A percentile compares a stretch with the other conserved stretches of the same genome.
Evolutionary conservation across 2,888 invertebrate species (phyloP).

Genomic region (Hydropsyche betteni): DNA sequence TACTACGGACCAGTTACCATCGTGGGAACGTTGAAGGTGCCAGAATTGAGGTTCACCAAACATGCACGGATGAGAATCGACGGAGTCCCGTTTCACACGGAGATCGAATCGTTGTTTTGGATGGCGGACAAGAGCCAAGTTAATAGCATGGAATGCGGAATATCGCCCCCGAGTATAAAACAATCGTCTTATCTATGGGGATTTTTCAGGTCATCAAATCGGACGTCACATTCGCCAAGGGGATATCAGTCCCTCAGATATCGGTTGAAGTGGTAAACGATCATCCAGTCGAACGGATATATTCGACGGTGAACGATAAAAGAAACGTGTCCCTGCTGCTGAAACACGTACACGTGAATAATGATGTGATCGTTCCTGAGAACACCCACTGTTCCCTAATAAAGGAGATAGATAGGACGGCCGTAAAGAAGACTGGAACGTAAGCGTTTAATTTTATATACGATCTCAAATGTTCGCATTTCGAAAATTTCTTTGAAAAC

Average conservation of each 20-base stretch:
- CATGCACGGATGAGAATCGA: constrained; percentile 41
- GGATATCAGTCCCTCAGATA: constrained; percentile 44
- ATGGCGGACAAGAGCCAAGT: constrained; percentile 49
- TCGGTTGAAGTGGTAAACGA: constrained; percentile 41
- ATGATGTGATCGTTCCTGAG: constrained; percentile 36
- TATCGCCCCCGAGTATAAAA: background rate
- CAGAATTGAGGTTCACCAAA: constrained; percentile 44
- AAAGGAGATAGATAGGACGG: constrained; percentile 34
- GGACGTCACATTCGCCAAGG: constrained; percentile 47
- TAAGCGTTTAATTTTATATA: constrained; percentile 28
- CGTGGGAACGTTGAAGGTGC: constrained; percentile 43
- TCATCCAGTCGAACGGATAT: constrained; percentile 33
- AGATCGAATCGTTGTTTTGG: constrained; percentile 47
- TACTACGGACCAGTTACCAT: constrained; percentile 50
- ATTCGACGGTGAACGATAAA: constrained; percentile 33
- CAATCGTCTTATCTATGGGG: background rate
- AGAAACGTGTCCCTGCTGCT: constrained; percentile 43
- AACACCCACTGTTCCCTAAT: constrained; percentile 41
- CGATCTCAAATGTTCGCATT: too few species aligned
- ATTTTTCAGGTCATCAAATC: constrained; percentile 42
- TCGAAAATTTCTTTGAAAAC: too few species aligned
- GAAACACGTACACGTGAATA: constrained; percentile 42
- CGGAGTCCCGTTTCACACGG: constrained; percentile 44
- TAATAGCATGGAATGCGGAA: too few species aligned
- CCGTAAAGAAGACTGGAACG: constrained; percentile 46